Conservation (phyloP, 2,113 vertebrate species). For the Panthera uncia region DNA sequence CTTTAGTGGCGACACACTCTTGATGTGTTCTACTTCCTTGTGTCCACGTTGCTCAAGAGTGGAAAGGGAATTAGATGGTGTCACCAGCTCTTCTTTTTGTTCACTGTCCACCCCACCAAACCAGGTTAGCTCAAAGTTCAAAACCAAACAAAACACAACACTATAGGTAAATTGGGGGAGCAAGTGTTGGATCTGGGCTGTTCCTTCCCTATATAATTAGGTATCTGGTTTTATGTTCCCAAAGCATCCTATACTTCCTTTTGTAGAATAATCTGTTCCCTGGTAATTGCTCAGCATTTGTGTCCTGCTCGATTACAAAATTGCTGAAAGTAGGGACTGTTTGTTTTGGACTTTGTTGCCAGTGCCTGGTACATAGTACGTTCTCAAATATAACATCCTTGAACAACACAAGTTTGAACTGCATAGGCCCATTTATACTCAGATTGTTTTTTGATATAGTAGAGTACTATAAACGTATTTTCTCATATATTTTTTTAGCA, state of each 20-base stretch:
- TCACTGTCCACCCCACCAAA: neutral
- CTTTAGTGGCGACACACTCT: neutral
- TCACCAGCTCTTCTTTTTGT: neutral
- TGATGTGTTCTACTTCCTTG: neutral
- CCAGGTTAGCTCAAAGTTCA: neutral
- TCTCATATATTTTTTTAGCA: neutral
- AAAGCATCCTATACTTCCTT: neutral
- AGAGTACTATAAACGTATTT: neutral
- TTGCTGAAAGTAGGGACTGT: neutral
- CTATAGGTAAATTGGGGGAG: neutral
- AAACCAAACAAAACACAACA: slow-evolving; percentile 1
- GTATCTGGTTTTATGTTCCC: neutral
- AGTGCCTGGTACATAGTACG: neutral
- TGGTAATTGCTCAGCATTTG: neutral
- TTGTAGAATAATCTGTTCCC: slow-evolving; percentile 11
- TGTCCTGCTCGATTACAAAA: neutral
- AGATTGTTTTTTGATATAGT: neutral
- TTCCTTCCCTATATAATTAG: neutral
- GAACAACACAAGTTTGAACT: neutral
- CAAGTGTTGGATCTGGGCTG: neutral
- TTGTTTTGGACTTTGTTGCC: neutral
- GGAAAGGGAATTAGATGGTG: neutral
- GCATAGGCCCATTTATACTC: neutral
- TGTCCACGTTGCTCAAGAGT: neutral
- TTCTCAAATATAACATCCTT: slow-evolving; percentile 1